Evolutionary conservation across 2,113 vertebrate species (phyloP).

Genomic region (Apeltes quadracus): DNA sequence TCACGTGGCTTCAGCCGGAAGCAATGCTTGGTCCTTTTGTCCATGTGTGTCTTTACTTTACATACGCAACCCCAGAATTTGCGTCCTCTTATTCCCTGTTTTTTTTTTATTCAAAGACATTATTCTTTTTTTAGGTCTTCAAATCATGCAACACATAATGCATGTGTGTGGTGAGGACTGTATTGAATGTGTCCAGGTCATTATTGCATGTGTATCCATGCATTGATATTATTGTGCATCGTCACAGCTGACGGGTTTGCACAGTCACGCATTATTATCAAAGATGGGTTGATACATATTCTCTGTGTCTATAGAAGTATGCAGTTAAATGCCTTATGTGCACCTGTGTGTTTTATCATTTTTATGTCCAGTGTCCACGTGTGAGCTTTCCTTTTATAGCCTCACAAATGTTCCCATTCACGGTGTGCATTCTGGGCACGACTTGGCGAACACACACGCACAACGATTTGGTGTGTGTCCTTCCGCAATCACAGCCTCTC

Average conservation of each 20-base stretch:
- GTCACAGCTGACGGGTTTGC: slow-evolving; percentile 29
- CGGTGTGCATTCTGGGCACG: slow-evolving; percentile 7
- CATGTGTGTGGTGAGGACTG: slow-evolving; percentile 16
- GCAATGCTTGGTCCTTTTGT: slow-evolving; percentile 22
- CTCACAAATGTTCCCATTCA: slow-evolving; percentile 23
- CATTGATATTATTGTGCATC: slow-evolving; percentile 37
- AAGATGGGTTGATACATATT: slow-evolving; percentile 8
- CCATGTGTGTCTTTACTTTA: slow-evolving; percentile 39
- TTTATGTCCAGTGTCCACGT: slow-evolving; percentile 39
- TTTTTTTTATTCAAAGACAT: slow-evolving; percentile 12
- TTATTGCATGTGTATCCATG: slow-evolving; percentile 60
- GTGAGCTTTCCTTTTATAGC: slow-evolving; percentile 23
- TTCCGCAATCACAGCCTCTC: slow-evolving; percentile 75
- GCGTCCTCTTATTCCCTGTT: background rate
- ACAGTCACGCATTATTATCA: slow-evolving; percentile 15
- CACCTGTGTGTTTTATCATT: slow-evolving; percentile 28
- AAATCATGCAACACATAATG: slow-evolving; percentile 61
- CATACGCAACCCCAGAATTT: slow-evolving; percentile 12
- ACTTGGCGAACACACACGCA: background rate
- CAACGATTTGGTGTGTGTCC: slow-evolving; percentile 14
- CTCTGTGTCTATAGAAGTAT: slow-evolving; percentile 11
- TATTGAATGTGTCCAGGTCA: slow-evolving; percentile 26
- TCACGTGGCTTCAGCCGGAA: slow-evolving; percentile 7
- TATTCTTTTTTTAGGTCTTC: slow-evolving; percentile 33
- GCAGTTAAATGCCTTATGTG: slow-evolving; percentile 23